Conservation (phyloP, 2,797 vertebrate species). For the Picus viridis region DNA sequence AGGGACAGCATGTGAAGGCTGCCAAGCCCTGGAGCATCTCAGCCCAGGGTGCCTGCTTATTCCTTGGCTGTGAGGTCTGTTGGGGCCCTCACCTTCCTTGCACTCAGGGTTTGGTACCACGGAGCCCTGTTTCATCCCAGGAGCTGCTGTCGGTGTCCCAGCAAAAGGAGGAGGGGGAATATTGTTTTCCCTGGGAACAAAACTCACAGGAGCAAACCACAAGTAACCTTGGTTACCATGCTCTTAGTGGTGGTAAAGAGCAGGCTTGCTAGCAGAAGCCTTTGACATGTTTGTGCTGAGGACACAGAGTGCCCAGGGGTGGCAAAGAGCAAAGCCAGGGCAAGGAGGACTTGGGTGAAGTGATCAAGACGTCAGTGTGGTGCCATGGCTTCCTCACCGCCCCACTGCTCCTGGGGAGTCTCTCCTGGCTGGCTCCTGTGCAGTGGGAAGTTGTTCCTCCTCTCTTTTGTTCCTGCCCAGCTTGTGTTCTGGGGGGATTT, state of each 20-base stretch:
- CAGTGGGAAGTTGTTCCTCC: neutral
- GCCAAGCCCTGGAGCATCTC: neutral
- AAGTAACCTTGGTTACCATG: neutral
- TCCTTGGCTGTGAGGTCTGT: neutral
- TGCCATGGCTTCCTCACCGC: neutral
- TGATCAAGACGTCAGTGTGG: neutral
- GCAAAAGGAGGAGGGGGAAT: neutral
- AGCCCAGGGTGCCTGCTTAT: neutral
- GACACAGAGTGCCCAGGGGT: neutral
- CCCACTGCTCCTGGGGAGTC: neutral
- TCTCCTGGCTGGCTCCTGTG: neutral
- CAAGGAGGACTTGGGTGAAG: neutral
- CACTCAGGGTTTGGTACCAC: accelerated
- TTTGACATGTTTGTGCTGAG: neutral
- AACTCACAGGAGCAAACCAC: neutral
- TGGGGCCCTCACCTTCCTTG: neutral
- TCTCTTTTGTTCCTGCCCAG: neutral
- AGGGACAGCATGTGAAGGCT: no score
- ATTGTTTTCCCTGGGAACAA: neutral
- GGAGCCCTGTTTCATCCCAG: neutral
- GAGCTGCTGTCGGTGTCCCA: neutral
- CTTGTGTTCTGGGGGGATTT: accelerated
- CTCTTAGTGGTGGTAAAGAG: neutral
- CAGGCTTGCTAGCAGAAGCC: neutral
- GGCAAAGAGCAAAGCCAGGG: neutral